Percentiles rank a stretch among this genome's conserved stretches.
Evolutionary conservation across 1,140 invertebrate genomes (phyloP).

Genomic region (Chlorops oryzae): DNA sequence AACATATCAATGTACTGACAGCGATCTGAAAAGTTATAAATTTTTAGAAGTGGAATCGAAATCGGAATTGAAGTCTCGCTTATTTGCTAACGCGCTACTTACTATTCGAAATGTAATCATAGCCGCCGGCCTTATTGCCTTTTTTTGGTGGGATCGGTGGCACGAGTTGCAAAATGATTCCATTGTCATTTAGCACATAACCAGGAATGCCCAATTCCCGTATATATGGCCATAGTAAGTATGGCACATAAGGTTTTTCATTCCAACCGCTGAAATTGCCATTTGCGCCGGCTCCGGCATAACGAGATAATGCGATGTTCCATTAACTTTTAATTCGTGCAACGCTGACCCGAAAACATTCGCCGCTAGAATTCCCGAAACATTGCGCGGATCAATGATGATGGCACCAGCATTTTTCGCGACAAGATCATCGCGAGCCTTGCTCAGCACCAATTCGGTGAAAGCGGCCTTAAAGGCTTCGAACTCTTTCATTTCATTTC

Average conservation of each 20-base stretch:
- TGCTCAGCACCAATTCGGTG: slow-evolving; percentile 27
- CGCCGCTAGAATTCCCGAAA: slow-evolving; percentile 18
- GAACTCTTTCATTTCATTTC: slow-evolving; percentile 35
- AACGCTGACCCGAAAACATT: slow-evolving; percentile 32
- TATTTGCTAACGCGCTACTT: slow-evolving; percentile 12
- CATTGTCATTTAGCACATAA: slow-evolving; percentile 33
- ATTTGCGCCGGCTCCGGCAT: slow-evolving; percentile 37
- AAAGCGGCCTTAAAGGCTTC: slow-evolving; percentile 32
- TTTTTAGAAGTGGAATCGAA: slow-evolving; percentile 2
- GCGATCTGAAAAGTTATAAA: slow-evolving; percentile 50
- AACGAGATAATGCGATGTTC: slow-evolving; percentile 35
- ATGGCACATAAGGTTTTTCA: slow-evolving; percentile 29
- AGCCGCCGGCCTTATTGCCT: slow-evolving; percentile 23
- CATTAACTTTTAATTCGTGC: slow-evolving; percentile 32
- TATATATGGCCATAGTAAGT: slow-evolving; percentile 32
- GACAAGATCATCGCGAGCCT: slow-evolving; percentile 26
- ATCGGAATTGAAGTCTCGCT: not conserved
- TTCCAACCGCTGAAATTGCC: slow-evolving; percentile 41
- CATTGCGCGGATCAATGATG: slow-evolving; percentile 31
- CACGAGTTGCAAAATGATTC: slow-evolving; percentile 35
- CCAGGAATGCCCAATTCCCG: slow-evolving; percentile 38
- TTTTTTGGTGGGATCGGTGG: slow-evolving; percentile 39
- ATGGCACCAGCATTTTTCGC: slow-evolving; percentile 26
- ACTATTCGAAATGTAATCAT: slow-evolving; percentile 40
- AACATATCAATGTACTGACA: slow-evolving; percentile 59